Base-by-base conservation (phyloP, 2,888 invertebrate species). In the Orgyia antiqua region DNA sequence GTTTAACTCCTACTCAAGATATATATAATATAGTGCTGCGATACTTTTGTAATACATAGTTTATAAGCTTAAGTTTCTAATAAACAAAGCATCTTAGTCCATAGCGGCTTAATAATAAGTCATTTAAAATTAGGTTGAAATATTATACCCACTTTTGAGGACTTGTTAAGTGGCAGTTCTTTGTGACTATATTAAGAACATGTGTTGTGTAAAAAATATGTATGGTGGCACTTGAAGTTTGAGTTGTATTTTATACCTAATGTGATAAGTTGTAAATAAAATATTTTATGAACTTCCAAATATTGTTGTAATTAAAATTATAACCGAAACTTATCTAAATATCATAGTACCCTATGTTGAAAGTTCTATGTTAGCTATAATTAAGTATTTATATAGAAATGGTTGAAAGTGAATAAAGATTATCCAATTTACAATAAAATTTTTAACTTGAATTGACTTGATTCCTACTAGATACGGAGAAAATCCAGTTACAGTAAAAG, bases 181-280 rank as follows among this genome's bases (percentile, higher is more conserved):
- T 24, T 24, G 10, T 24, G 12, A 10, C 24, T 24, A 24, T 24
- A 11, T 24, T 24, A 24, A 24, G 12, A 24, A 11, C 24, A 24
- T 7, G 24, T 24, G 24, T 24, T 24, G 11, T 24, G 24, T 11
- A 11, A 24, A 24, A 24, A 24, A 24, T 11, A 24, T 24, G 24
- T 11, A 24, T 24, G 24, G 24, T 24, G 24, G 12, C 12, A 24
- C 10, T 24, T 10, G 6, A 12, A 12, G n/a, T 10, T 24, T 24
- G 10, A 12, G 10, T 24, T 11, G 10, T 24, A 11, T 24, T 11
- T 10, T 24, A 11, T 24, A 11, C 24, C 10, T 11, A 24, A 24
- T 24, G 12, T 11, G 11, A 10, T 24, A 24, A 10, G 12, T 10
- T 24, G 12, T 24, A 12, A 24, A 10, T 10, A 24, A 24, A 24